These are phyloP conservation scores for Dryobota labecula DNA, from an alignment of 2,888 invertebrate genomes.

Conservation along the genomic window DNA sequence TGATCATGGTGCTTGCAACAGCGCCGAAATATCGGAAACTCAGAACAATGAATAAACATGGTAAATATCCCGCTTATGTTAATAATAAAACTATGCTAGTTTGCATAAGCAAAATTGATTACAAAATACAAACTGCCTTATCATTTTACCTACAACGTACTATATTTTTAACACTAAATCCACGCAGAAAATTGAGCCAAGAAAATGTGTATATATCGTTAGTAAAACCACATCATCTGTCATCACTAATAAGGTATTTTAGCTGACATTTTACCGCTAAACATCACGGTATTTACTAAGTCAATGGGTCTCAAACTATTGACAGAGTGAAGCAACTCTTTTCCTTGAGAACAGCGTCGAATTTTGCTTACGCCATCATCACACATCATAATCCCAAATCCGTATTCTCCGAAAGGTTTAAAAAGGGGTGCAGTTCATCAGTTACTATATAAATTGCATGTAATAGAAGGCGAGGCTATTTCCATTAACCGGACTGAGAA, in stretches of 20 bases:
- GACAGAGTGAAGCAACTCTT: conserved; percentile 11
- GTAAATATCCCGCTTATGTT: too few relatives aligned
- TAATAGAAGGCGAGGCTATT: background rate
- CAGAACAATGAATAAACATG: too few relatives aligned
- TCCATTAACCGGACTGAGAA: background rate
- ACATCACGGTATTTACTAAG: conserved; percentile 39
- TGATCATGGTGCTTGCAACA: too few relatives aligned
- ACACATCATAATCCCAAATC: background rate
- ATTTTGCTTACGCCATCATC: conserved; percentile 12
- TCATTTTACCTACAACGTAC: background rate
- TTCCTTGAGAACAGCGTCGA: background rate
- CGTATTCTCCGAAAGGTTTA: background rate
- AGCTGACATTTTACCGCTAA: conserved; percentile 38
- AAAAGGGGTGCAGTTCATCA: background rate
- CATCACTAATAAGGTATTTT: conserved; percentile 58
- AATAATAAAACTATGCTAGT: background rate
- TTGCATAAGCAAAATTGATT: background rate
- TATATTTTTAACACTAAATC: background rate
- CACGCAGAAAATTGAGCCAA: conserved; percentile 1
- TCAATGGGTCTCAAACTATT: conserved; percentile 29
- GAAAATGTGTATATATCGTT: conserved; percentile 23
- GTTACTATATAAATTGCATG: background rate
- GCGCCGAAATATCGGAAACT: too few relatives aligned
- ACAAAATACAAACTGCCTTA: background rate
- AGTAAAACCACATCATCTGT: conserved; percentile 45